Percentiles rank a stretch among this genome's conserved stretches.
phyloP scores from a whole-genome alignment of 2,797 vertebrate genomes.

The Pteropus rufus region DNA sequence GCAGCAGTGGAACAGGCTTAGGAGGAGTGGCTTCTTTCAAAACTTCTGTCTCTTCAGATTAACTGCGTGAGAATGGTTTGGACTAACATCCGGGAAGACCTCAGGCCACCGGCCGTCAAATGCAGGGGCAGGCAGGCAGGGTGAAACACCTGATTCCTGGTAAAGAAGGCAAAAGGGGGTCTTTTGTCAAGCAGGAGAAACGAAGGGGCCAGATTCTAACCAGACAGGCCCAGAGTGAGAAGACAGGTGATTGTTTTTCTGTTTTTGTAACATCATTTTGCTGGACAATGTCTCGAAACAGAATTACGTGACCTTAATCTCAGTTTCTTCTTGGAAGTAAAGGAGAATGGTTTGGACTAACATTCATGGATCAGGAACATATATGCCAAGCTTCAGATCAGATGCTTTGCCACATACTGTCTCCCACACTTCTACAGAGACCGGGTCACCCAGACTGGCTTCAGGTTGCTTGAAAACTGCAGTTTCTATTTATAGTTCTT shows the following conservation, averaged over 20 bases:
- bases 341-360: background rate
- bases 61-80: no score
- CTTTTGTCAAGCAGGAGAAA: background rate
- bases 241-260: background rate
- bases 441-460: background rate
- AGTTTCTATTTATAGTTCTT: background rate
- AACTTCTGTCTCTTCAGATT: background rate
- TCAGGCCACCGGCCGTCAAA: accelerated
- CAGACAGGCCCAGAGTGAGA: background rate
- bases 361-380: background rate
- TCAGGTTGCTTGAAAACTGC: background rate
- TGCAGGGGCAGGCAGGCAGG: background rate
- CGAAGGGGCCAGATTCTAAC: background rate
- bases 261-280: background rate
- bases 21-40: background rate
- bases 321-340: background rate
- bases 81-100: background rate
- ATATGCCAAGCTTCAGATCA: background rate
- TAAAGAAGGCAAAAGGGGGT: background rate
- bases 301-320: background rate
- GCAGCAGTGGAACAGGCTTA: background rate
- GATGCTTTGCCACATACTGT: accelerated
- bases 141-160: no score
- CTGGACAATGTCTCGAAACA: background rate
- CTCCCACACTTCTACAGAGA: background rate